Base-by-base conservation (phyloP, 2,113 vertebrate species). In the Formicarius rufipectus region DNA sequence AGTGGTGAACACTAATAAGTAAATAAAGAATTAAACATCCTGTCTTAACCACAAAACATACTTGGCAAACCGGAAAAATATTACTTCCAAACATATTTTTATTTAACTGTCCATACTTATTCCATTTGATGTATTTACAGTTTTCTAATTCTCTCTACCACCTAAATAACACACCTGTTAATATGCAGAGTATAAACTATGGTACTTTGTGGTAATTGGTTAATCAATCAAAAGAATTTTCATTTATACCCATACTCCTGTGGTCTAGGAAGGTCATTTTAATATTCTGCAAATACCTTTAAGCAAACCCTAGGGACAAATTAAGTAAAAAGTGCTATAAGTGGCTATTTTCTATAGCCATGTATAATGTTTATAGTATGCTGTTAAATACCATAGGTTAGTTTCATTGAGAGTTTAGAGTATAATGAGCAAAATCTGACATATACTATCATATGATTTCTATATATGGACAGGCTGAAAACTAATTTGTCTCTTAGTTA, bases 201-300 rank as follows among this genome's bases (percentile, higher is more conserved):
- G 62, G 59, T 91, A 74, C 47, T 96, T 94, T 81, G 49, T 52
- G 58, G 64, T 97, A 97, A 96, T 95, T 95, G 76, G 67, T 78
- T 95, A 96, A 97, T 97, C 91, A 96, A 78, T 97, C 93, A 97
- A 96, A 94, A 73, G 33, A 87, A 89, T 84, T 96, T 84, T 96
- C 56, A 84, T 92, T 91, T 94, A 83, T 96, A 88, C 39, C 18
- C 67, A 86, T 45, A 67, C 14, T 94, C 25, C 59, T 3, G 45
- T 94, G 84, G 84, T 89, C 58, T 53, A 95, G n/a, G 49, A 78
- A 96, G 87, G 81, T 94, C 55, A 97, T 96, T 97, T 96, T 86
- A 93, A 66, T 84, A 73, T 96, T 96, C 79, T 94, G 87, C 67
- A 96, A 97, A 89, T 83, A 82, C 8, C 13, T 93, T 92, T 77